Percentiles rank a stretch among this genome's conserved stretches.
Evolutionary conservation across 1,140 invertebrate genomes (phyloP).

Genomic region (Intoshia linei): DNA sequence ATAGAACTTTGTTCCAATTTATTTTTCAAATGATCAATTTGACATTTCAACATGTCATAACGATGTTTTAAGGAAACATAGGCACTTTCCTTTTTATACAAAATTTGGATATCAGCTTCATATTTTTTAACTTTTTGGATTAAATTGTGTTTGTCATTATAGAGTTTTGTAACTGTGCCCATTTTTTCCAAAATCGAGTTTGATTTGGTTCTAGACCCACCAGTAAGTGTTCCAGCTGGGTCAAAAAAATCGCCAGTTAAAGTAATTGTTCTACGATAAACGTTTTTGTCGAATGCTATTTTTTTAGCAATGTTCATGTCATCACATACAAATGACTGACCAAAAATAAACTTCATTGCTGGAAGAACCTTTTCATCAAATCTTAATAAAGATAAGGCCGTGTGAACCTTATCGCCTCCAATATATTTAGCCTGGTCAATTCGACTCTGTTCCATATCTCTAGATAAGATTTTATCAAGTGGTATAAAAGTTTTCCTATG

Average conservation of each 20-base stretch:
- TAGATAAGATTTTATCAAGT: conserved; percentile 48
- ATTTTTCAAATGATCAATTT: too few species aligned
- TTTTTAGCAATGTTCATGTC: conserved; percentile 40
- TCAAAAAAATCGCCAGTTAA: conserved; percentile 62
- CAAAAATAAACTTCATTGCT: conserved; percentile 63
- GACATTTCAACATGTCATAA: too few species aligned
- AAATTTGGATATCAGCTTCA: too few species aligned
- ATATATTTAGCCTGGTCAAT: conserved; percentile 34
- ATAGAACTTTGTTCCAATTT: too few species aligned
- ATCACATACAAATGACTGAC: conserved; percentile 43
- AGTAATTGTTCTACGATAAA: conserved; percentile 47
- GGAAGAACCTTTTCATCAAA: conserved; percentile 34
- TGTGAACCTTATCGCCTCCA: conserved; percentile 37
- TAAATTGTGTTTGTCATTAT: conserved; percentile 1
- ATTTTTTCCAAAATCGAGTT: conserved; percentile 15
- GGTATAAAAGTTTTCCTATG: conserved; percentile 47
- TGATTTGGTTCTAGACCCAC: conserved; percentile 26
- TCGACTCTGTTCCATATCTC: conserved; percentile 28
- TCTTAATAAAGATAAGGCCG: conserved; percentile 44
- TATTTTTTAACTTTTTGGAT: conserved; percentile 1
- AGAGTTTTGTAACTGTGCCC: conserved; percentile 3
- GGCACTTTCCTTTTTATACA: too few species aligned
- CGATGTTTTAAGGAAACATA: too few species aligned
- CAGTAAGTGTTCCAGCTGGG: conserved; percentile 51
- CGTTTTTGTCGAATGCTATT: conserved; percentile 36